Evolutionary conservation across 92 coral and sea anemone species (phyloP), one percentile per base, ranked within the genome.

Genomic region (Muricea muricata): DNA sequence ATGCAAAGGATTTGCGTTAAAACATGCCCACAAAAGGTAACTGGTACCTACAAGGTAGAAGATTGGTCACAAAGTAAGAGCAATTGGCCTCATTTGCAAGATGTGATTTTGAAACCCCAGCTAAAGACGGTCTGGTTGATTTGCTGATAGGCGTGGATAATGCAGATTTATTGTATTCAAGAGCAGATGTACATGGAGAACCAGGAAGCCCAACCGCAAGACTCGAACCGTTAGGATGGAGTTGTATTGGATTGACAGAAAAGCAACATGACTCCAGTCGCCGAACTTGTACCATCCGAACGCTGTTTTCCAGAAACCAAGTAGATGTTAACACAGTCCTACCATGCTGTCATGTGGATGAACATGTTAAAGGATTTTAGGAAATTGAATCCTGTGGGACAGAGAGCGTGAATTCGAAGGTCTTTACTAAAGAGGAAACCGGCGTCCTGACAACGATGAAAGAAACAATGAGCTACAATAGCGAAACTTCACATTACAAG

Each of bases 81-180:
- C 32, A 81, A 73, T 56, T 91, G 93, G 91, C 90, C 88, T 35
- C 94, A 88, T 77, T 81, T 91, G 20, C 31, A 50, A 30, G 83
- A 34, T 86, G 92, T 71, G 90, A 85, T 50, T 88, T 91, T 58
- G 82, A 92, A 7, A 66, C 73, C 7, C 92, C 94, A 71, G 92
- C 94, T 24, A 70, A 58, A 17, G 91, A 73, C 10, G 81, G 76
- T 18, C 15, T 88, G 40, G 92, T 91, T 42, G 94, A 91, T 50
- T 52, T 88, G 8, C 81, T 88, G 78, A 57, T 57, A 4, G 65
- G 65, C 2, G 65, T 57, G 65, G 65, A 57, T 32, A 57, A 57
- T 4, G 65, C 65, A 7, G 29, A 57, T 57, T 57, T 57, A 28
- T 14, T 57, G 30, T 57, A 57, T 24, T 57, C 65, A 20, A 57